Evolutionary conservation across 2,888 invertebrate species (phyloP), one percentile per base, ranked within the genome.

Genomic region (Platycheirus rosarum): DNA sequence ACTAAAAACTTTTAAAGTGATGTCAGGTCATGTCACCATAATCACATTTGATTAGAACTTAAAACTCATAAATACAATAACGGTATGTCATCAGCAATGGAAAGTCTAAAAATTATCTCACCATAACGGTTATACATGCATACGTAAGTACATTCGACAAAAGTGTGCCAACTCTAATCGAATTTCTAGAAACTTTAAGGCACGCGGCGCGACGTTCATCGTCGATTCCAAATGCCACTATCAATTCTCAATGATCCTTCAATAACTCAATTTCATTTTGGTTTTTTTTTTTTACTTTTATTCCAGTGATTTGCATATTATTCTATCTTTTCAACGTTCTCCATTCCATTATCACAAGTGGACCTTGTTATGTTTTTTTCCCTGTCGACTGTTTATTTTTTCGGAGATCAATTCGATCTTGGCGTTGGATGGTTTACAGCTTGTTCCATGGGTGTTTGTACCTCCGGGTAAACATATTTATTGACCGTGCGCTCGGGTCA

Each of bases 201-300:
- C 78, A 73, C 60, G 78, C 53, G n/a, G 73, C 53, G 78, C 53
- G 74, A 40, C 18, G 78, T 68, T 48, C 68, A 49, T 74, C 62
- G 77, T 77, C 51, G 60, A 71, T 63, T 70, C 55, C 66, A 71
- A 82, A 77, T 82, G 77, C 71, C 77, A 68, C 82, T 82, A 82
- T 82, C 77, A 71, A 82, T 77, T 82, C 71, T 82, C 71, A 82
- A 76, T 73, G 82, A 82, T 82, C 82, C 82, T 82, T 82, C 77
- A 82, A 82, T 82, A 82, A 82, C 57, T 82, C 82, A 77, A 82
- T 82, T 82, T 73, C 68, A n/a, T n/a, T n/a, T n/a, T n/a, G n/a
- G n/a, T 40, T 46, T 63, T 32, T 68, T 66, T 73, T 77, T 76
- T 62, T 82, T 73, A 77, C 57, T 55, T 70, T 68, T 77, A 82